Percentiles rank a stretch among this genome's conserved stretches.
These are phyloP conservation scores for Canis aureus DNA, from an alignment of 2,113 vertebrate genomes.

Conservation along the genomic window DNA sequence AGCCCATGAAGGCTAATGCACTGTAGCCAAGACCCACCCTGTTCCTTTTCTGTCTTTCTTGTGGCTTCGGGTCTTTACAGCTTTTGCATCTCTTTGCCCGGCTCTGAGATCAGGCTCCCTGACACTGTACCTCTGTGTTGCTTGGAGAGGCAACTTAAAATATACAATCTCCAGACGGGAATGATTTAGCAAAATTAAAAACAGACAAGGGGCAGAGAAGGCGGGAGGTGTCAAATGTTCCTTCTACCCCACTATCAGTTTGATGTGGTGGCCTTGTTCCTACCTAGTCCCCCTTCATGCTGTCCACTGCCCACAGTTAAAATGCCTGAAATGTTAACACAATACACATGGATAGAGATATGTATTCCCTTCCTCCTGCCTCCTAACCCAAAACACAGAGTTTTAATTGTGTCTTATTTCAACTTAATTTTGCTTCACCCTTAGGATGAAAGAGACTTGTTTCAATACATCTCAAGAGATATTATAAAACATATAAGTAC, in stretches of 20 bases:
- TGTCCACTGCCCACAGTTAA: constrained; percentile 81
- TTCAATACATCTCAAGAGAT: constrained; percentile 78
- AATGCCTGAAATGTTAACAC: constrained; percentile 80
- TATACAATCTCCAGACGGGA: constrained; percentile 91
- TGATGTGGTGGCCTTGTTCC: constrained; percentile 86
- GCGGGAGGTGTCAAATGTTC: constrained; percentile 89
- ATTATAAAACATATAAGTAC: constrained; percentile 81
- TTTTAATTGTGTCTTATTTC: constrained; percentile 86
- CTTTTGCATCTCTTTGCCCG: constrained; percentile 55
- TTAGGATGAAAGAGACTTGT: constrained; percentile 80
- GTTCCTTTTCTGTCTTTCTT: constrained; percentile 55
- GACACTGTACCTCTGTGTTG: constrained; percentile 82
- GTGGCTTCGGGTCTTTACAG: constrained; percentile 26
- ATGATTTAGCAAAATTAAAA: constrained; percentile 91
- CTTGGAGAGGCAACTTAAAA: constrained; percentile 89
- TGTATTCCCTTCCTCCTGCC: not conserved
- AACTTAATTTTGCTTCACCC: constrained; percentile 83
- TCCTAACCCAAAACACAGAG: constrained; percentile 63
- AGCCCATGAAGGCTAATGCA: not conserved
- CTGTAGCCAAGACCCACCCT: not conserved
- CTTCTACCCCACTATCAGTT: constrained; percentile 84
- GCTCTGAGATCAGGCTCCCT: constrained; percentile 81
- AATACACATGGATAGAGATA: constrained; percentile 68
- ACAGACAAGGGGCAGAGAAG: constrained; percentile 86
- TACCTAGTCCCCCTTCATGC: constrained; percentile 78